A percentile compares a stretch with the other conserved stretches of the same genome.
Conservation (phyloP, 2,888 invertebrate genomes). For the Harpalus rubripes region DNA sequence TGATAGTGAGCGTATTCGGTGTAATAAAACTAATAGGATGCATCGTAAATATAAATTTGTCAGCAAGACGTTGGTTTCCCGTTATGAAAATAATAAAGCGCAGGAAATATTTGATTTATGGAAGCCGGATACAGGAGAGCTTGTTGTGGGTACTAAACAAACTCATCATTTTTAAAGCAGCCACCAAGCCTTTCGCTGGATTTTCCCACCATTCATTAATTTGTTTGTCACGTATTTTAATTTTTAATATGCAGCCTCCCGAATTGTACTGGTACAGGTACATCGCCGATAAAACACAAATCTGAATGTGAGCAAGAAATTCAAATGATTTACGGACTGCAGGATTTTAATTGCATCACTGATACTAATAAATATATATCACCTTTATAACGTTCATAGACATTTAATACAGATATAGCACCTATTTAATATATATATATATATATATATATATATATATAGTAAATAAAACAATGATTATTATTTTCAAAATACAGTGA, state of each 20-base stretch:
- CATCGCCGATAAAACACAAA: constrained; percentile 8
- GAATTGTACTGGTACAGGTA: background rate
- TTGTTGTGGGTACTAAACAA: constrained; percentile 44
- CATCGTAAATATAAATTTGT: constrained; percentile 54
- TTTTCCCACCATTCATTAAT: constrained; percentile 42
- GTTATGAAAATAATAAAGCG: constrained; percentile 45
- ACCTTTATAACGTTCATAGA: background rate
- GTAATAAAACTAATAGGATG: constrained; percentile 40
- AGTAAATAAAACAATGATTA: too few species aligned
- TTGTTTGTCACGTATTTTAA: constrained; percentile 46
- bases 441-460: too few species aligned
- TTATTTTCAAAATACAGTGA: too few species aligned
- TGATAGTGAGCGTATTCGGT: background rate
- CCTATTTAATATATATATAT: too few species aligned
- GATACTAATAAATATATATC: background rate
- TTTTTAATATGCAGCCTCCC: constrained; percentile 33
- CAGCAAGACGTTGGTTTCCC: constrained; percentile 43
- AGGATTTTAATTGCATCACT: background rate
- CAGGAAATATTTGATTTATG: constrained; percentile 50
- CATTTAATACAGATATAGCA: too few species aligned
- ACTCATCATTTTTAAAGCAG: constrained; percentile 39
- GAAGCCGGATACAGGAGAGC: constrained; percentile 28
- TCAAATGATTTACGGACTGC: background rate
- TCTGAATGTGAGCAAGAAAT: constrained; percentile 1
- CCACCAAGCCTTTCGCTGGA: background rate